Evolutionary conservation across 2,888 invertebrate species (phyloP).

Genomic region (Polyommatus icarus): DNA sequence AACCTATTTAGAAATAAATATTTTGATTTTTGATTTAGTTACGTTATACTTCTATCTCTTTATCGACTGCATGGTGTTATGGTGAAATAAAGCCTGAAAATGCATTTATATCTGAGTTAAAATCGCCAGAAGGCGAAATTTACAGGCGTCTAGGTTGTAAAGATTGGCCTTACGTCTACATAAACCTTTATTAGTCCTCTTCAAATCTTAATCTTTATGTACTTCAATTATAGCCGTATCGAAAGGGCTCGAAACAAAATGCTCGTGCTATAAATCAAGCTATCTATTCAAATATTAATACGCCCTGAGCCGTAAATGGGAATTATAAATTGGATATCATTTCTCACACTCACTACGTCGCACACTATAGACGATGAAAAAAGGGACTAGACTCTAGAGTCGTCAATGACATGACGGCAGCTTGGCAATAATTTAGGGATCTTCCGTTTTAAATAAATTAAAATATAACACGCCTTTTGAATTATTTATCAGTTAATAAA

Average conservation of each 20-base stretch:
- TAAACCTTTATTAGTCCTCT: background rate
- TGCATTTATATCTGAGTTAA: background rate
- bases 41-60: no score
- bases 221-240: conserved; percentile 4
- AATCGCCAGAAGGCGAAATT: background rate
- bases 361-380: conserved; percentile 39
- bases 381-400: no score
- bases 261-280: conserved; percentile 47
- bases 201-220: background rate
- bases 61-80: no score
- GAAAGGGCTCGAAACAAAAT: conserved; percentile 38
- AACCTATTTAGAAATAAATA: no score
- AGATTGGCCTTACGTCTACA: background rate
- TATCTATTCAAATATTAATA: conserved; percentile 60
- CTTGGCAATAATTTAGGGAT: no score
- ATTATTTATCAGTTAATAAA: no score
- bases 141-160: background rate
- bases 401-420: no score
- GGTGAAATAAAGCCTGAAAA: no score
- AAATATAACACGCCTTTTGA: no score
- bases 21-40: no score
- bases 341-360: conserved; percentile 46
- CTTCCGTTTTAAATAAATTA: no score
- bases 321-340: conserved; percentile 66
- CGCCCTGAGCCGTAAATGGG: conserved; percentile 60